Base-by-base conservation (phyloP, 2,797 vertebrate genomes). In the Philypnodon macrostomus region DNA sequence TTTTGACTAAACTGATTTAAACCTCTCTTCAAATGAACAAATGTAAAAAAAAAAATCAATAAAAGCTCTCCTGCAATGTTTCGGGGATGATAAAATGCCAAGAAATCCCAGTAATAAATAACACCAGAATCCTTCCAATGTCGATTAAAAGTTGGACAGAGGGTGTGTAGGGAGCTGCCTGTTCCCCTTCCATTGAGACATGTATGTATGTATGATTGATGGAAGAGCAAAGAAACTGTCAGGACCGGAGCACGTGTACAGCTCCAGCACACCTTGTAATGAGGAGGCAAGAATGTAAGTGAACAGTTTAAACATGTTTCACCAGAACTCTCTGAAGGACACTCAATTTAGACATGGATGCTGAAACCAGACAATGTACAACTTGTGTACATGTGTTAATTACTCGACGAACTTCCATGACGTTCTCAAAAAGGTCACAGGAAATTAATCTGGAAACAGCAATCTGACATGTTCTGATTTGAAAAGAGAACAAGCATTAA, bases 231-330 rank as follows among this genome's bases (percentile, higher is more conserved):
- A 49, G 16, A 24, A 26, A 45, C n/a, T 3, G 32, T 17, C 31
- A 26, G 38, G 52, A 58, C 38, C 44, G 36, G 49, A 36, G 35
- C 31, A 47, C 33, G 58, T 47, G 48, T 34, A 26, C 24, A n/a
- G 33, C 30, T 59, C 27, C 24, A 45, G 12, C 51, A 46, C 46
- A 47, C 37, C 44, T 57, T 47, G 53, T 60, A 56, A 70, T 12
- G 6, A 58, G 45, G 48, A 66, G 30, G 47, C 51, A 75, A 48
- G 57, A 77, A 80, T 77, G 50, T 24, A 34, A 30, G 51, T 31
- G 54, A 57, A 29, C 53, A 47, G 55, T 58, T 53, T 33, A 32
- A 57, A 31, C 57, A 74, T 30, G 49, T 63, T 73, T 62, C 54
- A 67, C 57, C 35, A 58, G 38, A 19, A 12, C 41, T 40, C 49